Percentiles rank a stretch among this genome's conserved stretches.
phyloP scores from a whole-genome alignment of 2,113 vertebrate species.

The Nannobrachium achirus region DNA sequence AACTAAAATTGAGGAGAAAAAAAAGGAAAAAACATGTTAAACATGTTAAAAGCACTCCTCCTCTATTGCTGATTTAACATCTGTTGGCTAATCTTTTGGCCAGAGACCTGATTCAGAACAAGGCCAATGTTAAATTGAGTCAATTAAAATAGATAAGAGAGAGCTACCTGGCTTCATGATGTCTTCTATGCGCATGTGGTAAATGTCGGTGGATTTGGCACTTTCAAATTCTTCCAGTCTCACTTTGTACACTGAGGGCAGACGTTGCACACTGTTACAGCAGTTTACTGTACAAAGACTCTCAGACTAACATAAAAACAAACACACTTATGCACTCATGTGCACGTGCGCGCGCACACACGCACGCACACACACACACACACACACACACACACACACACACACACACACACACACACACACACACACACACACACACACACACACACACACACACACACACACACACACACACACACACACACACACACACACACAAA shows the following conservation, averaged over 20 bases:
- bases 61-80: too few relatives aligned
- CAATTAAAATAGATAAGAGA: neutral
- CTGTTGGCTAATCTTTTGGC: too few relatives aligned
- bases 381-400: neutral
- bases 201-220: conserved; percentile 44
- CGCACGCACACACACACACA: neutral
- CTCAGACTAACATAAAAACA: too few relatives aligned
- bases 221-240: conserved; percentile 11
- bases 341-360: neutral
- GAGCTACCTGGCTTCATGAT: conserved; percentile 70
- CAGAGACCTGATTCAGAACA: too few relatives aligned
- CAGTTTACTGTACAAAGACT: neutral
- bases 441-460: conserved; percentile 22
- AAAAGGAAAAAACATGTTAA: too few relatives aligned
- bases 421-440: conserved; percentile 20
- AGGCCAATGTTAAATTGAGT: neutral
- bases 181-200: conserved; percentile 43
- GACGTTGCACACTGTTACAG: conserved; percentile 17
- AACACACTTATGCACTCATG: neutral
- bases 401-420: neutral
- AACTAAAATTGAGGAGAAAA: too few relatives aligned
- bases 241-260: conserved; percentile 71
- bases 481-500: neutral
- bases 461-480: neutral
- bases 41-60: too few relatives aligned